Evolutionary conservation across 2,888 invertebrate species (phyloP).

Genomic region (Trachelus troglodyta): DNA sequence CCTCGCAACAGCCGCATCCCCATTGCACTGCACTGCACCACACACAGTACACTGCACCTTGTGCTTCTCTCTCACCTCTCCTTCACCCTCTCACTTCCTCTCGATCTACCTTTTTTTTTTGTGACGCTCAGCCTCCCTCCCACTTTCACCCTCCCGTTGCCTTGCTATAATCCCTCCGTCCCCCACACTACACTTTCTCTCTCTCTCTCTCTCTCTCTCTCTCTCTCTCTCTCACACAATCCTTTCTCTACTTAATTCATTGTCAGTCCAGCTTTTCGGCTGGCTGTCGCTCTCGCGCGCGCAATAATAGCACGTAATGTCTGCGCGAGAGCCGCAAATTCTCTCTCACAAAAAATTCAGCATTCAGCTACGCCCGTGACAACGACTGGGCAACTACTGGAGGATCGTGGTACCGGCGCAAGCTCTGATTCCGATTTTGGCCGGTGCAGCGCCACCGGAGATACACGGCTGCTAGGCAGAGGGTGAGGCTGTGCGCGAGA

Average conservation of each 20-base stretch:
- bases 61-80: conserved; percentile 19
- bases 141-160: conserved; percentile 6
- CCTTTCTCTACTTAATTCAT: neutral
- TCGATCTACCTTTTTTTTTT: conserved; percentile 2
- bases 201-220: neutral
- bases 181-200: neutral
- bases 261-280: neutral
- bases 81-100: conserved; percentile 12
- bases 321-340: neutral
- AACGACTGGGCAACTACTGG: conserved; percentile 63
- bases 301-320: neutral
- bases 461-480: conserved; percentile 3
- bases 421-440: conserved; percentile 57
- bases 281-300: neutral
- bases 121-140: conserved; percentile 12
- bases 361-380: conserved; percentile 64
- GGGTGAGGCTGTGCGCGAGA: conserved; percentile 15
- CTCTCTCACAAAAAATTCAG: conserved; percentile 42
- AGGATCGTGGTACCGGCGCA: conserved; percentile 56
- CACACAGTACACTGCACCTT: conserved; percentile 20
- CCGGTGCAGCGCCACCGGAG: conserved; percentile 53
- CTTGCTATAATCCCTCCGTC: neutral
- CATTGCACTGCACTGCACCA: conserved; percentile 36
- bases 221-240: neutral
- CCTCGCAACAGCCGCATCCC: conserved; percentile 27